Base-by-base conservation (phyloP, 2,113 vertebrate genomes). In the Bettongia penicillata region DNA sequence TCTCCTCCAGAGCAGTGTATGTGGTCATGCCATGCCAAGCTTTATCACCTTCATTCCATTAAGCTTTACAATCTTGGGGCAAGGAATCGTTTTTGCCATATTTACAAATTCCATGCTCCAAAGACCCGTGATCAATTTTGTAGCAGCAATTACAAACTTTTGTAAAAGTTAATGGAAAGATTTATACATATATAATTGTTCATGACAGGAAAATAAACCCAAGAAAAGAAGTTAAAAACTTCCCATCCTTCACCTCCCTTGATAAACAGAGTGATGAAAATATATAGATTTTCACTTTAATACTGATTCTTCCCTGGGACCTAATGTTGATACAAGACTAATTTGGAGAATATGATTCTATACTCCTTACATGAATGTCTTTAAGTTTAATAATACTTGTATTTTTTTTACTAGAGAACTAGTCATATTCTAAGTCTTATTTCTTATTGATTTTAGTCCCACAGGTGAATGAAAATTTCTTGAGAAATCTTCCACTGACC, bases 401-500 rank as follows among this genome's bases (percentile, higher is more conserved):
- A 61, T 3, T 31, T 55, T 22, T 90, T 49, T 49, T 94, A 55
- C 23, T 51, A 68, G 91, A 19, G 22, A 95, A 93, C 89, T 93
- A 91, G 31, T 92, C 55, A 25, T 7, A 68, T 95, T 77, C 50
- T 16, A 91, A 47, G 10, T 47, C 91, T 92, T 93, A 19, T 90
- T 89, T 51, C 9, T 3, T 94, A 16, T 91, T 51, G 31, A 24
- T 92, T 94, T 48, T 77, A 89, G 68, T 91, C 55, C 93, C 51
- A 94, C 77, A 93, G 91, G 2, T 94, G 3, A 53, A 0, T 91
- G 10, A n/a, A 90, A 93, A 2, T 48, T 92, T 90, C 61, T 93
- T 96, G 94, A 94, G 84, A 96, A 92, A 23, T 61, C 22, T 37
- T 31, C 94, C 6, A 52, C 16, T 95, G 91, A n/a, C 37, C 68